A percentile compares a stretch with the other conserved stretches of the same genome.
Evolutionary conservation across 1,140 invertebrate species (phyloP).

Genomic region (Oncopeltus fasciatus): DNA sequence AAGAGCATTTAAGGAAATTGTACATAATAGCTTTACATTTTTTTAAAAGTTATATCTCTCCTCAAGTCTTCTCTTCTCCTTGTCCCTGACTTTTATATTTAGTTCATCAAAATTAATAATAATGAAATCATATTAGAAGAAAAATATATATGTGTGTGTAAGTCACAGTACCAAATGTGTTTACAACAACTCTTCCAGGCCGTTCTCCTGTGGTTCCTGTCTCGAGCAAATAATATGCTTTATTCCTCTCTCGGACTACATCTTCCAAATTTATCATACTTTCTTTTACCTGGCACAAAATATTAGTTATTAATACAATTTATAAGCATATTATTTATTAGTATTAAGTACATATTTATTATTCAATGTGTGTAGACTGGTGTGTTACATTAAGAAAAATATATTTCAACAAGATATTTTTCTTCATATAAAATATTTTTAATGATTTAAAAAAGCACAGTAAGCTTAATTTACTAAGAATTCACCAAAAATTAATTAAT

Average conservation of each 20-base stretch:
- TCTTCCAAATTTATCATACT: conserved; percentile 91
- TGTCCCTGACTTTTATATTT: neutral
- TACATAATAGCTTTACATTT: too few relatives aligned
- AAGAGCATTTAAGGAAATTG: too few relatives aligned
- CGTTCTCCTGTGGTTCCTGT: conserved; percentile 71
- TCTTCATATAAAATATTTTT: too few relatives aligned
- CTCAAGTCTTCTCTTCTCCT: neutral
- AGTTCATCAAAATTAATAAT: neutral
- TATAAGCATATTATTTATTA: neutral
- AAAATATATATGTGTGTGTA: too few relatives aligned
- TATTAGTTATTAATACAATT: neutral
- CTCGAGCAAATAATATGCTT: conserved; percentile 80
- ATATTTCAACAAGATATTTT: too few relatives aligned
- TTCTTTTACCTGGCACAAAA: conserved; percentile 49
- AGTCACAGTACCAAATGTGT: conserved; percentile 42
- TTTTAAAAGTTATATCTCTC: neutral
- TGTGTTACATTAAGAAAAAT: too few relatives aligned
- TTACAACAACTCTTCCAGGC: conserved; percentile 40
- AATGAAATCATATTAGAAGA: too few relatives aligned
- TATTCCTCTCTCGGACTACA: conserved; percentile 83
- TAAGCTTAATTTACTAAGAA: too few relatives aligned
- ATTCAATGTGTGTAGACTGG: too few relatives aligned
- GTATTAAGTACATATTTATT: too few relatives aligned
- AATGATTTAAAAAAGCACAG: too few relatives aligned
- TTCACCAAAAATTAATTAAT: too few relatives aligned